phyloP scores from a whole-genome alignment of 2,113 vertebrate genomes.

The Ariopsis seemanni region DNA sequence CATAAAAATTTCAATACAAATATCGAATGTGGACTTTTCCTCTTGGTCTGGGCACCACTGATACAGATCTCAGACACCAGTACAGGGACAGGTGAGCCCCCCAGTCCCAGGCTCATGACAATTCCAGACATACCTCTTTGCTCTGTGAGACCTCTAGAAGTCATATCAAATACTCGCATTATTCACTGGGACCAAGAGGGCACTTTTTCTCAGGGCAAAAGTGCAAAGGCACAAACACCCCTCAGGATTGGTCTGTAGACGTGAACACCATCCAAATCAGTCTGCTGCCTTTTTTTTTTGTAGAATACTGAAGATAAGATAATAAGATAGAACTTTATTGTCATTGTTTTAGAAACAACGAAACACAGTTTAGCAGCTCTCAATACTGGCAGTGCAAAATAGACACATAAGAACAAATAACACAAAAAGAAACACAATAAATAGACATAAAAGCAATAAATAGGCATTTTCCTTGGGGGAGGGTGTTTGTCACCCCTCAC shows the following conservation, averaged over 20 bases:
- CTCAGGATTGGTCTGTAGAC: neutral
- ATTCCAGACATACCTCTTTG: neutral
- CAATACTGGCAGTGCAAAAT: too few relatives aligned
- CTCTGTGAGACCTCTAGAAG: neutral
- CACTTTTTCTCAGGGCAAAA: neutral
- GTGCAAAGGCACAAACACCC: neutral
- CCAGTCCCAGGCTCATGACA: neutral
- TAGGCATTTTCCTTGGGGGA: too few relatives aligned
- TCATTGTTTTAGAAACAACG: too few relatives aligned
- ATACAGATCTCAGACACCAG: neutral
- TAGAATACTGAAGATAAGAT: neutral
- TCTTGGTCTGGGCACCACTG: neutral
- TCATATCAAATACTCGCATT: neutral
- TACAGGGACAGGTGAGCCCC: neutral
- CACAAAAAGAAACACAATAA: too few relatives aligned
- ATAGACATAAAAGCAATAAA: too few relatives aligned
- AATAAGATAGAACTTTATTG: too few relatives aligned
- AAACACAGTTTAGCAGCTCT: too few relatives aligned
- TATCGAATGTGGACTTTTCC: neutral
- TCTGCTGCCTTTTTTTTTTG: neutral
- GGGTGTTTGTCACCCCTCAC: too few relatives aligned
- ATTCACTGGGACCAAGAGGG: neutral
- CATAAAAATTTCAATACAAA: neutral
- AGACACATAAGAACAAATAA: too few relatives aligned
- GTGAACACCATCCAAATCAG: neutral